Base-by-base conservation (phyloP, 2,888 invertebrate genomes). In the Schizaphis graminum region DNA sequence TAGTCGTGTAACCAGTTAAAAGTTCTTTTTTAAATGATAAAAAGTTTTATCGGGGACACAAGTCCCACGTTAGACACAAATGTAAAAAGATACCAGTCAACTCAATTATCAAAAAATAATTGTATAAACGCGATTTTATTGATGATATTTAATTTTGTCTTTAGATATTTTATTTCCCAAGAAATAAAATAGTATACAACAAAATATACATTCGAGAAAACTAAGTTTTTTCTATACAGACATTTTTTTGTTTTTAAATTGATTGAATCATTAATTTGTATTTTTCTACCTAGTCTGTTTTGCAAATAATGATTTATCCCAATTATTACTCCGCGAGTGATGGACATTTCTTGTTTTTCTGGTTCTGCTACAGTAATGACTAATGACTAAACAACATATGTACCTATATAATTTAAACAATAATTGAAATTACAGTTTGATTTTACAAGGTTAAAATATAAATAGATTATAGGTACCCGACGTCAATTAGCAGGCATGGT, bases 291-390 rank as follows among this genome's bases (percentile, higher is more conserved):
- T 87, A 0, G 44, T 85, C 24, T 57, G 41, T 26, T 24, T 35
- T 57, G 26, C 56, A 56, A 67, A 90, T 57, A 47, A 47, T 47
- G 21, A 90, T 49, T 84, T 49, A 26, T 91, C 41, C 49, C 35
- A 91, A 91, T 91, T 84, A 77, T 91, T 84, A 77, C 53, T 16
- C 49, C 0, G 13, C 53, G 77, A 49, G 5, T 53, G n/a, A 91
- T 35, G 77, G 77, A 16, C 49, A 41, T 91, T 84, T 56, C 53
- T 41, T 28, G 91, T 91, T 84, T 44, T 91, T 56, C 91, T 56
- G 84, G 91, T 84, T 91, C 16, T 84, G 16, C 16, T 67, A 41
- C 53, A 56, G 3, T 49, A 10, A 16, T 47, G n/a, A 35, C 26
- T 11, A 26, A 44, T 44, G 41, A 44, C 41, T 44, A 44, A 44